Evolutionary conservation across 2,888 invertebrate species (phyloP), one percentile per base, ranked within the genome.

Genomic region (Julus scanicus): DNA sequence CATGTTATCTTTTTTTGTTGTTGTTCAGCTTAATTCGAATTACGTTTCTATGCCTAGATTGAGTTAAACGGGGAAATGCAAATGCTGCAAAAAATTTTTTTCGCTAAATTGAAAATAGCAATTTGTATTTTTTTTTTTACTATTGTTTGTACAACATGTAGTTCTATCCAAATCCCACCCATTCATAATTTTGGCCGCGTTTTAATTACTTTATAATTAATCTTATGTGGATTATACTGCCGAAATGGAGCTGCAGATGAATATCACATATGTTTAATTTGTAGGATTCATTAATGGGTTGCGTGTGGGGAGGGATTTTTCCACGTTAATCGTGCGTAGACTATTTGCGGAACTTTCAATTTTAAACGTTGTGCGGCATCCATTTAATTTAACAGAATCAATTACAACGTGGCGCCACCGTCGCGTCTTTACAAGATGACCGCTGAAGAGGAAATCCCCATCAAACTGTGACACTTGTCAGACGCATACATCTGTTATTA

Each of bases 191-290:
- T 57, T 57, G 57, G 15, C 57, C n/a, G 57, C 57, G 53, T 57
- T 57, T 57, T 57, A 57, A 57, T 57, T 57, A 57, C 57, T 57
- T 57, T 57, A 15, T 57, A 57, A 57, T 57, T 57, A 57, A 57
- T 57, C 57, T 57, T n/a, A n/a, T n/a, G 17, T 17, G 57, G 17
- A 57, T 57, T 57, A 57, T 17, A 17, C 17, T 57, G 15, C 5
- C 57, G 53, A 9, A 53, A 53, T 53, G 11, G 11, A 15, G n/a
- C 11, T 8, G 11, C n/a, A 57, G n/a, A 57, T 57, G 57, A n/a
- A 57, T 57, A 57, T 57, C 57, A 57, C 15, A 57, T 1, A n/a
- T n/a, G n/a, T 57, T 57, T 57, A 57, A 57, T 57, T 53, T 53
- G 6, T 53, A 17, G n/a, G 17, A 2, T 57, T 17, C 15, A 57